Evolutionary conservation across 2,113 vertebrate genomes (phyloP), one percentile per base, ranked within the genome.

Genomic region (Murina feae): DNA sequence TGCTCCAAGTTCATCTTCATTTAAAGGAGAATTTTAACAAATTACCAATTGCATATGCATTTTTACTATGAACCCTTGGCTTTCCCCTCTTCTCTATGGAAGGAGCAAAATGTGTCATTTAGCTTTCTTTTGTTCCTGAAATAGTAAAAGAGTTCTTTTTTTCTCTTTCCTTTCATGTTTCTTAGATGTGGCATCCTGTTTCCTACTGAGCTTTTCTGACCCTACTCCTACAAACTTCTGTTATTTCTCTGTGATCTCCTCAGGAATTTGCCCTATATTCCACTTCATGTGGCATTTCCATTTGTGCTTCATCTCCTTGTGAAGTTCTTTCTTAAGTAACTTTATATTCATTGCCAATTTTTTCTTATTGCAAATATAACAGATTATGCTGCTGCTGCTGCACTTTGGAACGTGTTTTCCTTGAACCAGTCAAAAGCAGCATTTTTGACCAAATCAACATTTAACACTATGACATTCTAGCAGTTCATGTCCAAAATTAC

Each of bases 191-290:
- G 96, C 90, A 81, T 97, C 95, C 96, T 97, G 93, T 95, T 95
- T 97, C 97, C 95, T 87, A 90, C 97, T 86, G 96, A 89, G 90
- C 86, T 90, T 96, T 96, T 96, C 60, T 96, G 96, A 97, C 96
- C 95, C 83, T 93, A 80, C 95, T 95, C 95, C 95, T 95, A 90
- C 82, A 88, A 95, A 93, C 93, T 89, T 95, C 97, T 94, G 94
- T 92, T 95, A 16, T 93, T 96, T 93, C 85, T 95, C 81, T 97
- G 53, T 97, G 96, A 97, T 97, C 95, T 97, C 93, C 72, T 92
- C 82, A 28, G 94, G 90, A 97, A 94, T 89, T 88, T 96, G 97
- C 95, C 97, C 97, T 96, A 96, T 85, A 97, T 97, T 96, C 95
- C 51, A 86, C 72, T 86, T 94, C 87, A 85, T 63, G 58, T 92